Evolutionary conservation across 2,797 vertebrate genomes (phyloP).

Genomic region (Megalops cyprinoides): DNA sequence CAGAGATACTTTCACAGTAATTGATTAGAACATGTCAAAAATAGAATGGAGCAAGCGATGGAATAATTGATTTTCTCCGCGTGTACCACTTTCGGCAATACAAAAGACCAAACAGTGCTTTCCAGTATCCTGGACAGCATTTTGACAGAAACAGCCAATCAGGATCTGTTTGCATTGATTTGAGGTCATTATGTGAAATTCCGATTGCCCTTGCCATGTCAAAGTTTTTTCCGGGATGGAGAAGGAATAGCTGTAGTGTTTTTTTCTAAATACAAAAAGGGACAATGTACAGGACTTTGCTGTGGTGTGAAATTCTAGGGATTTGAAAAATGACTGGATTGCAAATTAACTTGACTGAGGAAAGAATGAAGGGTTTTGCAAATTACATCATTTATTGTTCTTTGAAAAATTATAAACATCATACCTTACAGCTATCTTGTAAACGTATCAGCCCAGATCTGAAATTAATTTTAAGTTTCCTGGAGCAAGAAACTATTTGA

Average conservation of each 20-base stretch:
- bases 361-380: no score
- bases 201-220: neutral
- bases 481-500: neutral
- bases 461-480: neutral
- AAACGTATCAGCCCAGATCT: no score
- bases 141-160: slow-evolving; percentile 2
- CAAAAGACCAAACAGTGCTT: slow-evolving; percentile 3
- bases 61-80: slow-evolving; percentile 18
- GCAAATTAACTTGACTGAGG: no score
- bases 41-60: neutral
- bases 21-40: slow-evolving; percentile 9
- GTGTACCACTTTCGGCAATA: neutral
- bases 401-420: no score
- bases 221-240: neutral
- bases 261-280: no score
- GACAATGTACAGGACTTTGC: no score
- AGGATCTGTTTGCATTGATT: neutral
- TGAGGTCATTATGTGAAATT: neutral
- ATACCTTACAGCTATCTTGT: no score
- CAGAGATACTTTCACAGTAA: slow-evolving; percentile 16
- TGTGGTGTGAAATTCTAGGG: no score
- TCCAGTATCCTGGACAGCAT: neutral
- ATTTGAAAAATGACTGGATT: no score
- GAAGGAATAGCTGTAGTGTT: no score
- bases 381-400: no score